These are phyloP conservation scores for Tachina grossa DNA, from an alignment of 2,888 invertebrate species.

Conservation along the genomic window DNA sequence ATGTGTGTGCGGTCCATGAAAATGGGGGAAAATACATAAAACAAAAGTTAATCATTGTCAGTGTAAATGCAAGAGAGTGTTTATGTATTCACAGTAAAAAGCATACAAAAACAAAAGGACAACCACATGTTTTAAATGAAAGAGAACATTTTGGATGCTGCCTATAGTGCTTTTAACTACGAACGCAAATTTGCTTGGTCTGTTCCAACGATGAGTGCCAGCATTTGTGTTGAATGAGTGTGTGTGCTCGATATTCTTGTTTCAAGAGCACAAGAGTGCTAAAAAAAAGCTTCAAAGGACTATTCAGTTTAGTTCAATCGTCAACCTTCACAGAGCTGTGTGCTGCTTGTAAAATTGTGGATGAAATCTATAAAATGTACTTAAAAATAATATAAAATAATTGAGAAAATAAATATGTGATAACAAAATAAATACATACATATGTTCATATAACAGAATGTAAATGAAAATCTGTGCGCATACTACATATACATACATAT, in stretches of 20 bases:
- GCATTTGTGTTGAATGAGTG: not conserved
- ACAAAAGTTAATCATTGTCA: slow-evolving; percentile 43
- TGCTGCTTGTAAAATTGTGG: slow-evolving; percentile 60
- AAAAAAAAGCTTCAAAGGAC: slow-evolving; percentile 70
- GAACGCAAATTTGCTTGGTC: slow-evolving; percentile 11
- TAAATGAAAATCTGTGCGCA: slow-evolving; percentile 14
- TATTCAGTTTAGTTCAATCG: slow-evolving; percentile 69
- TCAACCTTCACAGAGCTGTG: slow-evolving; percentile 67
- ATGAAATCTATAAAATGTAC: slow-evolving; percentile 41
- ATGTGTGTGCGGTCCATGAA: not conserved
- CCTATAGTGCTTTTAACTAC: slow-evolving; percentile 8
- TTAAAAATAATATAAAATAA: slow-evolving; percentile 41
- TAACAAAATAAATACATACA: slow-evolving; percentile 37
- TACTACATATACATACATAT: not conserved
- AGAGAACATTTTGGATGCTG: slow-evolving; percentile 60
- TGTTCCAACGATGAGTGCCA: not conserved
- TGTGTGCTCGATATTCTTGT: not conserved
- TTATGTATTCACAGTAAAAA: slow-evolving; percentile 40
- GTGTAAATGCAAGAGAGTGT: slow-evolving; percentile 44
- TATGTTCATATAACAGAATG: not conserved
- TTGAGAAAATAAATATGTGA: slow-evolving; percentile 13
- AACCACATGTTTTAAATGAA: slow-evolving; percentile 1
- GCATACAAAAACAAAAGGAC: slow-evolving; percentile 33
- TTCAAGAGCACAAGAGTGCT: slow-evolving; percentile 33
- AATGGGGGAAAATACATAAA: slow-evolving; percentile 8